Conservation (phyloP, 2,797 vertebrate genomes). For the Gambusia yucatana region DNA sequence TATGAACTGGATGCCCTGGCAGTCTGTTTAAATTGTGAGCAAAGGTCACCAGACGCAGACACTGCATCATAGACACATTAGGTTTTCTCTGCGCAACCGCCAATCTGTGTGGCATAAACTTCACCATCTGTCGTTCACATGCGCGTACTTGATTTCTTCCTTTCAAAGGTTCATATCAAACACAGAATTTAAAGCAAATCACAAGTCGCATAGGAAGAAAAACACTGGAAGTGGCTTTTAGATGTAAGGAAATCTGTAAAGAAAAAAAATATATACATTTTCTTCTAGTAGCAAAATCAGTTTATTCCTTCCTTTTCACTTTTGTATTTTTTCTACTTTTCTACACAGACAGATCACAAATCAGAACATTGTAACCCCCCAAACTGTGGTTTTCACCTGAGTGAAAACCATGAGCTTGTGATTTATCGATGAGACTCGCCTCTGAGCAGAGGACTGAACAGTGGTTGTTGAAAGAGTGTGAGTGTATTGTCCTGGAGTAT, state of each 20-base stretch:
- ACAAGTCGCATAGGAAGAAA: neutral
- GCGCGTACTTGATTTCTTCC: neutral
- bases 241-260: neutral
- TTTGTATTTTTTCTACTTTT: neutral
- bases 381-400: neutral
- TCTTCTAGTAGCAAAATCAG: neutral
- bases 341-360: neutral
- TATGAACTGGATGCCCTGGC: neutral
- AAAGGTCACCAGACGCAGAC: slow-evolving; percentile 4
- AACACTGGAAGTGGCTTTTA: neutral
- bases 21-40: neutral
- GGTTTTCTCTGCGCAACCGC: neutral
- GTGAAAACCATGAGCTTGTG: neutral
- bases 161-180: neutral
- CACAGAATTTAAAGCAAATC: neutral
- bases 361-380: neutral
- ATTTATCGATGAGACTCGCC: neutral
- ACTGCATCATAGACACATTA: neutral
- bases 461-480: neutral
- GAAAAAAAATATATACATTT: neutral
- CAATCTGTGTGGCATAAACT: neutral
- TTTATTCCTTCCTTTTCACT: neutral
- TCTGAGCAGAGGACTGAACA: neutral
- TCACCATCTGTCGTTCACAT: neutral
- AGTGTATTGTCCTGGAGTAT: too few relatives aligned